Evolutionary conservation across 2,113 vertebrate species (phyloP), one percentile per base, ranked within the genome.

Genomic region (Mormyrus lacerda): DNA sequence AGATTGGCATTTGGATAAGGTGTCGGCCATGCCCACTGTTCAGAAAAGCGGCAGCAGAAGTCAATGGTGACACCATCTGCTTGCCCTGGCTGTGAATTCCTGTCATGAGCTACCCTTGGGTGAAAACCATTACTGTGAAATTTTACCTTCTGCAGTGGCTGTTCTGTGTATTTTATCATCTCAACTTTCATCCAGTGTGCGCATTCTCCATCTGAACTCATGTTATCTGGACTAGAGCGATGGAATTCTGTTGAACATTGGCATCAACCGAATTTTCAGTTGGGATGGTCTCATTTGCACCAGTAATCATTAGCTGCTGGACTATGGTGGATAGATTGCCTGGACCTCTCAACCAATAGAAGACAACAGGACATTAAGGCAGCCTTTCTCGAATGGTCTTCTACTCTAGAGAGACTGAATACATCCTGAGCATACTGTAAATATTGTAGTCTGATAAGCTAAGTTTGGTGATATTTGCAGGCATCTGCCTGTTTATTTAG

Each of bases 1-100:
- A 83, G 45, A 48, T 24, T 53, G 47, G 50, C 48, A 55, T 42
- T 83, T 53, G 19, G 55, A 39, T 86, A 69, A 84, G 73, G 84
- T 58, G 31, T 50, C n/a, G 13, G n/a, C 39, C 69, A 45, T 31
- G 27, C 42, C 79, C 31, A 42, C 88, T 51, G 50, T 48, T 19
- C 84, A 10, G 51, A 85, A 89, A 42, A 86, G 44, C 61, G 50
- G 82, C 24, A 44, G 53, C 4, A 69, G 55, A 44, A 82, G 39
- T 89, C 83, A 65, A 8, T 48, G 21, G 42, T 65, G 83, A n/a
- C 82, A 65, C 82, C 83, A 85, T 65, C 27, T 89, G 55, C 53
- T 48, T 48, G 45, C 48, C 27, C 82, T 35, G 47, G 19, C 31
- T 61, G 51, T 47, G 31, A 31, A 15, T 82, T 47, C 35, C 85